These are phyloP conservation scores for Anhinga anhinga DNA, from an alignment of 2,113 vertebrate species.

Conservation along the genomic window DNA sequence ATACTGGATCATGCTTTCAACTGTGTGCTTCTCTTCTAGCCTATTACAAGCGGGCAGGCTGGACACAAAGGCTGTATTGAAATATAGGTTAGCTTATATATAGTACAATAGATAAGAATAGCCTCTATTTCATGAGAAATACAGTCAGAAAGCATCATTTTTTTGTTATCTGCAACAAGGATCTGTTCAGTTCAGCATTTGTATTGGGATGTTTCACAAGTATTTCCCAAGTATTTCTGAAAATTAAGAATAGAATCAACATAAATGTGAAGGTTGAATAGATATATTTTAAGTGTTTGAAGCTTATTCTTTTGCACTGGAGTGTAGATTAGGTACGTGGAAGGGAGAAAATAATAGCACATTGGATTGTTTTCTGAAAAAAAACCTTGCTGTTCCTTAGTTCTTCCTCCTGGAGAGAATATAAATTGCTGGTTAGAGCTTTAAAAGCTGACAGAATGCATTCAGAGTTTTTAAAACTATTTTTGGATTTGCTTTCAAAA, in stretches of 20 bases:
- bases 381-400: not conserved
- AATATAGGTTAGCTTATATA: conserved; percentile 38
- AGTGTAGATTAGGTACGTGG: not conserved
- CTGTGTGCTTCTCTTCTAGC: not conserved
- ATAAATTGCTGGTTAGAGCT: not conserved
- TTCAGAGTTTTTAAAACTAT: not conserved
- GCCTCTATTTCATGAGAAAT: not conserved
- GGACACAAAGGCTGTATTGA: conserved; percentile 5
- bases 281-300: not conserved
- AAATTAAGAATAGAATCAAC: not conserved
- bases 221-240: not conserved
- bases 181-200: not conserved
- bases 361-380: not conserved
- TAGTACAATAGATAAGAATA: not conserved
- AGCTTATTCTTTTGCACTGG: not conserved
- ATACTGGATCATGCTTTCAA: conserved; percentile 8
- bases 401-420: not conserved
- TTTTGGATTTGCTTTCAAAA: not conserved
- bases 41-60: not conserved
- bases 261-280: not conserved
- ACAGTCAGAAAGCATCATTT: not conserved
- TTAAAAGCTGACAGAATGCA: not conserved
- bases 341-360: not conserved
- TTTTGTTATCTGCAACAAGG: not conserved
- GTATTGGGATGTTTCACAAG: not conserved